Evolutionary conservation across 1,140 invertebrate genomes (phyloP).

Genomic region (Muscidifurax raptorellus): DNA sequence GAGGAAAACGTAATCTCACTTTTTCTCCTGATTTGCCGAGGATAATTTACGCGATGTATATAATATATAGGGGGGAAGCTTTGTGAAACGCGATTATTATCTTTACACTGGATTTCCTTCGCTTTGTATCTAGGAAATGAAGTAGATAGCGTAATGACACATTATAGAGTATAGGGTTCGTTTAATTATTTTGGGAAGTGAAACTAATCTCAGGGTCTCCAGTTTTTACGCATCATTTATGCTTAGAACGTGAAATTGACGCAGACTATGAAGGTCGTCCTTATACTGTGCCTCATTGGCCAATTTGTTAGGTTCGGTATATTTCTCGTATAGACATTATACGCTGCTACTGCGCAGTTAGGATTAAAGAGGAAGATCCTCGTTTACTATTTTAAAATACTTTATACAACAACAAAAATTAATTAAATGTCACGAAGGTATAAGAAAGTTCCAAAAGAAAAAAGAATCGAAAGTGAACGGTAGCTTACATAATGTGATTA

Average conservation of each 20-base stretch:
- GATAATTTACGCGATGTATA: neutral
- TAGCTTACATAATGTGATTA: conserved; percentile 1
- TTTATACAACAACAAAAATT: too few species aligned
- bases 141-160: neutral
- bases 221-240: neutral
- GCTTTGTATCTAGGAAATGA: neutral
- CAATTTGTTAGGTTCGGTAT: conserved; percentile 2
- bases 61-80: neutral
- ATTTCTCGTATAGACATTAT: too few species aligned
- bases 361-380: too few species aligned
- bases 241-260: neutral
- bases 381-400: too few species aligned
- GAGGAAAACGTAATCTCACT: conserved; percentile 16
- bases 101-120: neutral
- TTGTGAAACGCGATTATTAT: neutral
- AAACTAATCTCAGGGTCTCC: too few species aligned
- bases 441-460: neutral
- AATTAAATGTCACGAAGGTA: neutral
- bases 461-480: neutral
- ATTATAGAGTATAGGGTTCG: too few species aligned
- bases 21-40: neutral
- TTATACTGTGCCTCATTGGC: neutral
- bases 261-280: too few species aligned
- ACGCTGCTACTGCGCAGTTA: too few species aligned
- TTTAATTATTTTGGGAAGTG: too few species aligned